A percentile compares a stretch with the other conserved stretches of the same genome.
Evolutionary conservation across 2,888 invertebrate species (phyloP).

Genomic region (Anaspis maculata): DNA sequence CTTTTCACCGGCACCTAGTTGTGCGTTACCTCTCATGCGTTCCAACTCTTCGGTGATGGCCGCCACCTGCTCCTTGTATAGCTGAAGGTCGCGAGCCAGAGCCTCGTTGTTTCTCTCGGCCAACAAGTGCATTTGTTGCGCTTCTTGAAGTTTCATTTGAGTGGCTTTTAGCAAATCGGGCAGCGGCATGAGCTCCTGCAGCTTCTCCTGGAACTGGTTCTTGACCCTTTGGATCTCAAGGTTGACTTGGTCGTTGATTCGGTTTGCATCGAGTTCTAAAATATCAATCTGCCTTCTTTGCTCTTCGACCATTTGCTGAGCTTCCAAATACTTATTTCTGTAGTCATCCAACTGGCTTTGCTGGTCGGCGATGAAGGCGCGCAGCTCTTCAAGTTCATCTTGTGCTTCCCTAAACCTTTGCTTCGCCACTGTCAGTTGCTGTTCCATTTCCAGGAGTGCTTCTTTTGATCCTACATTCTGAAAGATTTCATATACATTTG

Average conservation of each 20-base stretch:
- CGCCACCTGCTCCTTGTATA: slow-evolving; percentile 45
- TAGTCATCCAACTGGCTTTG: slow-evolving; percentile 61
- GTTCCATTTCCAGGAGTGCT: slow-evolving; percentile 53
- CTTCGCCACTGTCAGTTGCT: slow-evolving; percentile 46
- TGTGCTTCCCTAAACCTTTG: slow-evolving; percentile 49
- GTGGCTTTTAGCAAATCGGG: slow-evolving; percentile 62
- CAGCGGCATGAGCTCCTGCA: slow-evolving; percentile 59
- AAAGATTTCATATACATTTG: slow-evolving; percentile 2
- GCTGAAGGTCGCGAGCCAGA: slow-evolving; percentile 54
- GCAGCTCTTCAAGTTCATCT: slow-evolving; percentile 54
- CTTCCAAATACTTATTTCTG: slow-evolving; percentile 59
- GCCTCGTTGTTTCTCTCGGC: slow-evolving; percentile 61
- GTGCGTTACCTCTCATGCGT: slow-evolving; percentile 45
- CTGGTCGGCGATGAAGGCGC: slow-evolving; percentile 55
- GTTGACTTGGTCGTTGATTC: slow-evolving; percentile 63
- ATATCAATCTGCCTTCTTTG: slow-evolving; percentile 59
- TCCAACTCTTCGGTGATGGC: slow-evolving; percentile 45
- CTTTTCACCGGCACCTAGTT: slow-evolving; percentile 45
- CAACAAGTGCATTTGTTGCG: slow-evolving; percentile 56
- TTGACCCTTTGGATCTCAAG: slow-evolving; percentile 63
- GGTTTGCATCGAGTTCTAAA: slow-evolving; percentile 63
- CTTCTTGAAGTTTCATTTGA: slow-evolving; percentile 58
- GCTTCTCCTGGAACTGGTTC: slow-evolving; percentile 63
- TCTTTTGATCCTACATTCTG: slow-evolving; percentile 13
- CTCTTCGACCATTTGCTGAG: slow-evolving; percentile 63